phyloP scores from a whole-genome alignment of 2,113 vertebrate species.

The Reinhardtius hippoglossoides region DNA sequence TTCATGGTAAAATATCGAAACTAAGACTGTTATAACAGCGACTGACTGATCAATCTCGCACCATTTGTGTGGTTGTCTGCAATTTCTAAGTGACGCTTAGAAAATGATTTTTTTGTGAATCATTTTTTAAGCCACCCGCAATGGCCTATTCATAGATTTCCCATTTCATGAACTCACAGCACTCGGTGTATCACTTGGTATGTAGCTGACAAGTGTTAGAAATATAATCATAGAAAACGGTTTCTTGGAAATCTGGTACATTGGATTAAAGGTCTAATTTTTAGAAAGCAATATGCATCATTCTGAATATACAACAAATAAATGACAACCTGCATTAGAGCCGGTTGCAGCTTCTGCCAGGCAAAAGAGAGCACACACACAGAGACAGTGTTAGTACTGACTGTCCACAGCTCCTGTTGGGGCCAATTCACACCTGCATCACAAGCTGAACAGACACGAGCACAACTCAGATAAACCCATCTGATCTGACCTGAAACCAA shows the following conservation, averaged over 20 bases:
- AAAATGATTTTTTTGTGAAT: slow-evolving; percentile 20
- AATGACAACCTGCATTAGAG: not conserved
- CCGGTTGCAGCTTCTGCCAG: not conserved
- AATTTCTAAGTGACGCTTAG: not conserved
- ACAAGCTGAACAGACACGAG: not conserved
- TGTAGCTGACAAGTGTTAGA: not conserved
- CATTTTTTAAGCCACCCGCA: slow-evolving; percentile 39
- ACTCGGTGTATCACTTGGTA: not conserved
- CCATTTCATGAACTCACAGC: slow-evolving; percentile 15
- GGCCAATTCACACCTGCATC: slow-evolving; percentile 3
- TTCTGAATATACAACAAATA: not conserved
- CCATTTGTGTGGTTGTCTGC: slow-evolving; percentile 11
- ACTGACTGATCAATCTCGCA: slow-evolving; percentile 3
- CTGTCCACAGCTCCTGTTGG: not conserved
- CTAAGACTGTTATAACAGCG: no score
- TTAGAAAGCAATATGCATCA: not conserved
- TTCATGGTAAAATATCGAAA: not conserved
- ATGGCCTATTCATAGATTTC: not conserved
- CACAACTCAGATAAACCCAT: not conserved
- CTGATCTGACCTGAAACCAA: not conserved
- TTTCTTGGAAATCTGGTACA: not conserved
- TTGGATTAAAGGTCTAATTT: no score
- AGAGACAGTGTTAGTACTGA: not conserved
- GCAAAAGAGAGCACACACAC: not conserved
- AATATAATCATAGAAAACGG: not conserved